A percentile compares a stretch with the other conserved stretches of the same genome.
These are phyloP conservation scores for Crotophaga sulcirostris DNA, from an alignment of 2,113 vertebrate species.

Conservation along the genomic window DNA sequence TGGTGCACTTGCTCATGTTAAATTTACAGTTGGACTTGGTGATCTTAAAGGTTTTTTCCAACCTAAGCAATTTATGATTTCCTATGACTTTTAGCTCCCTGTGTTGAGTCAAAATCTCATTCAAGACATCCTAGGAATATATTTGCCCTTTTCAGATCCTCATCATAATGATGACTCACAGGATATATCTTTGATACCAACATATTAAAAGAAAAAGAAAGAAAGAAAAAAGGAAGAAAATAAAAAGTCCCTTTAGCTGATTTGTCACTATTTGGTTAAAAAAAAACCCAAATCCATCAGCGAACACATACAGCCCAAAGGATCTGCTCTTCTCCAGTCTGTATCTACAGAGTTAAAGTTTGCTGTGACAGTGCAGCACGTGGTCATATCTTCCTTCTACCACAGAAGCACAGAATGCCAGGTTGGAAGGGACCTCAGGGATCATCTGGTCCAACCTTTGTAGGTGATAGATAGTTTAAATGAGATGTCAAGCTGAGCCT, in stretches of 20 bases:
- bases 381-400: not conserved
- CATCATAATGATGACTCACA: conserved; percentile 14
- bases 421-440: too few species aligned
- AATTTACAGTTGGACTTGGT: too few species aligned
- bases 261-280: not conserved
- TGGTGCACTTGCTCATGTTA: too few species aligned
- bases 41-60: too few species aligned
- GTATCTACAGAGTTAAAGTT: not conserved
- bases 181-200: not conserved
- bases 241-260: not conserved
- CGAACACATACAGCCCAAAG: not conserved
- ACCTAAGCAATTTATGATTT: too few species aligned
- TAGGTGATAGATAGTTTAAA: too few species aligned
- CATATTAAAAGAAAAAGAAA: not conserved
- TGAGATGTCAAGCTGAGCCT: too few species aligned
- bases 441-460: too few species aligned
- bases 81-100: not conserved
- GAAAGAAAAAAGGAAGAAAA: not conserved
- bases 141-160: conserved; percentile 42
- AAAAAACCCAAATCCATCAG: not conserved
- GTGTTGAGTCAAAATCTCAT: not conserved
- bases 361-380: rapidly evolving
- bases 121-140: not conserved
- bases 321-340: not conserved
- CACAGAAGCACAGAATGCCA: too few species aligned